A percentile compares a stretch with the other conserved stretches of the same genome.
phyloP scores from a whole-genome alignment of 2,113 vertebrate genomes.

The Anguilla rostrata region DNA sequence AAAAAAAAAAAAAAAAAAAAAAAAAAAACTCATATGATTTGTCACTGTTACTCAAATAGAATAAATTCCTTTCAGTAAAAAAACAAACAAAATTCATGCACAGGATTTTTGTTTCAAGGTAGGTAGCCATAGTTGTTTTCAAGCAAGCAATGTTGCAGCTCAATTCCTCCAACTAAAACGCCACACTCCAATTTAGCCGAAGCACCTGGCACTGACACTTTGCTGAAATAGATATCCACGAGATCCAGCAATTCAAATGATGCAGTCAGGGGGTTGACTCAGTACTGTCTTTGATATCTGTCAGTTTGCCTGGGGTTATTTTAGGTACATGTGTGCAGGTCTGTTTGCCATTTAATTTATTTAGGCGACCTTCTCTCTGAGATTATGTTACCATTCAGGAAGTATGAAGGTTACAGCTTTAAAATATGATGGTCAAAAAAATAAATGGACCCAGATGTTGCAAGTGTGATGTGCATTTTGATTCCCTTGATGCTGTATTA shows the following conservation, averaged over 20 bases:
- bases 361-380: neutral
- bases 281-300: neutral
- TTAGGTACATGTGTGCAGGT: neutral
- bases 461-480: neutral
- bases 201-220: constrained; percentile 12
- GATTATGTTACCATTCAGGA: neutral
- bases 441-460: neutral
- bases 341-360: neutral
- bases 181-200: neutral
- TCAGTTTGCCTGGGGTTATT: neutral
- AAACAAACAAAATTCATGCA: neutral
- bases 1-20: neutral
- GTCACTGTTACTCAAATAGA: neutral
- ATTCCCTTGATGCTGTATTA: too few relatives aligned
- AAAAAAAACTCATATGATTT: neutral
- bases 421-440: neutral
- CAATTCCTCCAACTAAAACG: constrained; percentile 1
- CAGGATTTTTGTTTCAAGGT: neutral
- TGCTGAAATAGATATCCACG: constrained; percentile 15
- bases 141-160: neutral
- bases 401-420: neutral
- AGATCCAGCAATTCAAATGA: neutral
- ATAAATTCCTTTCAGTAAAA: too few relatives aligned
- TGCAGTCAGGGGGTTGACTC: neutral
- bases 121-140: neutral